Percentiles rank a stretch among this genome's conserved stretches.
phyloP scores from a whole-genome alignment of 1,140 invertebrate species.

The Drosophila baimaii region DNA sequence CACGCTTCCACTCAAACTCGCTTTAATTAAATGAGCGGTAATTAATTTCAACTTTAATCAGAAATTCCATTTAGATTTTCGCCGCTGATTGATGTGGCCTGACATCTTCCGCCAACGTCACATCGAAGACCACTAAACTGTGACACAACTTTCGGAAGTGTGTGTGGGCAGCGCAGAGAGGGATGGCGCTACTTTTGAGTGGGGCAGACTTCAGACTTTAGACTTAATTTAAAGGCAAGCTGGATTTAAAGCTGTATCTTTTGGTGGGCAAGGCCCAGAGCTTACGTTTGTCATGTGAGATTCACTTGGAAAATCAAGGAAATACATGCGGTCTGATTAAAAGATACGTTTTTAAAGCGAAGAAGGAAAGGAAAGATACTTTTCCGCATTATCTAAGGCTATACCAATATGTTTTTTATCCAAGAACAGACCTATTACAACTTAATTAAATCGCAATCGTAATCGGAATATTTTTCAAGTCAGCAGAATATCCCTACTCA shows the following conservation, averaged over 20 bases:
- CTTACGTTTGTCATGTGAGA: background rate
- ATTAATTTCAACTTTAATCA: constrained; percentile 84
- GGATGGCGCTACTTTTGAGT: background rate
- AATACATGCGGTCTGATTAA: background rate
- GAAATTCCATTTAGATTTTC: constrained; percentile 83
- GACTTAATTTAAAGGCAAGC: constrained; percentile 11
- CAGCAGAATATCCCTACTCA: background rate
- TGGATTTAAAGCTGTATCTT: constrained; percentile 1
- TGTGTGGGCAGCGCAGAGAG: constrained; percentile 6
- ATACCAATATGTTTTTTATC: background rate
- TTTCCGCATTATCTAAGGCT: no score
- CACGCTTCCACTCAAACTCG: constrained; percentile 72
- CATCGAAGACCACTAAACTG: constrained; percentile 48
- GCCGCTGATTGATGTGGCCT: constrained; percentile 77
- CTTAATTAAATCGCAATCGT: background rate
- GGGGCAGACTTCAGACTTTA: background rate
- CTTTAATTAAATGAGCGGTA: constrained; percentile 83
- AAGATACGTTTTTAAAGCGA: background rate
- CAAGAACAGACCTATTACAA: no score
- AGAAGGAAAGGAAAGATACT: no score
- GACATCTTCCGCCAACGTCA: constrained; percentile 73
- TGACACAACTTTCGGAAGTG: constrained; percentile 46
- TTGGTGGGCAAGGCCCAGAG: background rate
- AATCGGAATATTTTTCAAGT: background rate
- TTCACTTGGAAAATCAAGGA: background rate